Base-by-base conservation (phyloP, 1,140 invertebrate species). In the Alviniconcha marisindica region DNA sequence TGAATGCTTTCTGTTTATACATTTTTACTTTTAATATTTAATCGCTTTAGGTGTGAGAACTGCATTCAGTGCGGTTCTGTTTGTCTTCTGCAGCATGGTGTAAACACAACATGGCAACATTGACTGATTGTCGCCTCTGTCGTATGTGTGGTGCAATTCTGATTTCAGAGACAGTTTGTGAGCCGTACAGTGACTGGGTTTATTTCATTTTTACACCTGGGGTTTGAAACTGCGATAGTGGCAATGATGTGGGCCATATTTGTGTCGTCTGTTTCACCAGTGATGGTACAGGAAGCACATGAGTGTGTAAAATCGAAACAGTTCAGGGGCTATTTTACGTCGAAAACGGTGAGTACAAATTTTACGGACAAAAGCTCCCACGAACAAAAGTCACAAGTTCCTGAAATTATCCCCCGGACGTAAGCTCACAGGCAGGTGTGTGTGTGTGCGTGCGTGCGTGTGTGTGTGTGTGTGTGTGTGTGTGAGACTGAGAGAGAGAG, bases 1-100 rank as follows among this genome's bases (percentile, higher is more conserved):
- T n/a, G n/a, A n/a, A n/a, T n/a, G n/a, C n/a, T n/a, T n/a, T n/a
- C n/a, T n/a, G n/a, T n/a, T n/a, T n/a, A n/a, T n/a, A n/a, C n/a
- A n/a, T n/a, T n/a, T n/a, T n/a, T n/a, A n/a, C n/a, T n/a, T n/a
- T n/a, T n/a, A n/a, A n/a, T n/a, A n/a, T n/a, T n/a, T n/a, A n/a
- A n/a, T n/a, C n/a, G n/a, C n/a, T n/a, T n/a, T n/a, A n/a, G n/a
- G n/a, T n/a, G n/a, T n/a, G n/a, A n/a, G n/a, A n/a, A n/a, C n/a
- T n/a, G n/a, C n/a, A 51, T 51, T 76, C 73, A 51, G 7, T 76
- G 73, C 73, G 73, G 28, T 0, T 5, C 71, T 74, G 71, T 42
- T 18, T 42, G 71, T 42, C 42, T 5, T 74, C 71, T 76, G 73
- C 73, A 51, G 51, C 42, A 31, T 76, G 73, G 73, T 76, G 73